Conservation (phyloP, 2,888 invertebrate genomes). For the Patella pellucida region DNA sequence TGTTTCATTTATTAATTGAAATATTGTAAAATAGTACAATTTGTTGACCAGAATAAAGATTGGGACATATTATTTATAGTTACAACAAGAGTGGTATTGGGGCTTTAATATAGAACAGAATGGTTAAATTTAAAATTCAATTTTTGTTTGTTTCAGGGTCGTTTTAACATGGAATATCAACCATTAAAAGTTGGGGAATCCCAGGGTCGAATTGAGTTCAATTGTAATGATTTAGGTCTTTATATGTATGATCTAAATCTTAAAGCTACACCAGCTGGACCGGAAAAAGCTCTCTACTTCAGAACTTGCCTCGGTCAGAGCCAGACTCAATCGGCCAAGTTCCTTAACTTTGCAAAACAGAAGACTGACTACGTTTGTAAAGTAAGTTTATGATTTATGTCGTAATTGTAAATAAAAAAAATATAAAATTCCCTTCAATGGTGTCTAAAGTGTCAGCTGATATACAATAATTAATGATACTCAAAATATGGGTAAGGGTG, state of each 20-base stretch:
- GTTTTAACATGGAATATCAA: conserved; percentile 69
- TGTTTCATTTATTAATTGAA: too few species aligned
- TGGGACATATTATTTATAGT: too few species aligned
- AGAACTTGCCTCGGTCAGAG: conserved; percentile 65
- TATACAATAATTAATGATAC: background rate
- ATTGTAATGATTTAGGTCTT: conserved; percentile 67
- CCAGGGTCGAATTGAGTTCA: conserved; percentile 66
- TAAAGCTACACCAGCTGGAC: conserved; percentile 66
- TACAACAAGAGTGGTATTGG: too few species aligned
- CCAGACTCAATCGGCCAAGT: conserved; percentile 65
- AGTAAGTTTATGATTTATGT: conserved; percentile 44
- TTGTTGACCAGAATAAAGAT: too few species aligned
- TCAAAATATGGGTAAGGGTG: too few species aligned
- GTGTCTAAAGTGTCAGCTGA: background rate
- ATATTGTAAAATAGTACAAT: too few species aligned
- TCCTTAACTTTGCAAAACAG: conserved; percentile 71
- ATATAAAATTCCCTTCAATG: background rate
- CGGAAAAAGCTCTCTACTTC: conserved; percentile 69
- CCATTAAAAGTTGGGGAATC: conserved; percentile 68
- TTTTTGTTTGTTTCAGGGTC: conserved; percentile 53
- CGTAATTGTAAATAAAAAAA: background rate
- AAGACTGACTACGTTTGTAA: conserved; percentile 71
- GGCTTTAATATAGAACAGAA: too few species aligned
- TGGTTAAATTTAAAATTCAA: too few species aligned
- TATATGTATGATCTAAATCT: conserved; percentile 69